phyloP scores from a whole-genome alignment of 2,888 invertebrate genomes.

The Hirudinaria manillensis region DNA sequence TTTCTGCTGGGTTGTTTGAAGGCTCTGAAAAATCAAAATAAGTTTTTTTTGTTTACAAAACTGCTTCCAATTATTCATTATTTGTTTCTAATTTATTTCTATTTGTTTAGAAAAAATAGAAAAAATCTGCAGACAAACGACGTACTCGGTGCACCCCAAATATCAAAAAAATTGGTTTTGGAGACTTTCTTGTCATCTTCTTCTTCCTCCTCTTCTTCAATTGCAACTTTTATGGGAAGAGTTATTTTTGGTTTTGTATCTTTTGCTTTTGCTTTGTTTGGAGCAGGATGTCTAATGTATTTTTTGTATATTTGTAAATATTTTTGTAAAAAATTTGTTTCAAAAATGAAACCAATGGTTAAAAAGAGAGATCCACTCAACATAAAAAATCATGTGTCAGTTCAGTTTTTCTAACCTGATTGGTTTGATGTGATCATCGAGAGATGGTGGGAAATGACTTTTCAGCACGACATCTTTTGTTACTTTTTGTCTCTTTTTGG shows the following conservation, averaged over 20 bases:
- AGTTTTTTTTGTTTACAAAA: neutral
- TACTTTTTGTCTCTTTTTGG: neutral
- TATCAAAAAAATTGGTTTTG: neutral
- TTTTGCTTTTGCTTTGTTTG: neutral
- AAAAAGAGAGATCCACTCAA: neutral
- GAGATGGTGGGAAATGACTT: neutral
- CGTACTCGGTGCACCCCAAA: conserved; percentile 7
- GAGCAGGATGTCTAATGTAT: neutral
- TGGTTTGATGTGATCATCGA: neutral
- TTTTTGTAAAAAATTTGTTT: neutral
- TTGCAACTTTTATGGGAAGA: neutral
- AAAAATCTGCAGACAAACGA: neutral
- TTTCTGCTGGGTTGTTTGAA: neutral
- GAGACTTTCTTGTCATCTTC: neutral
- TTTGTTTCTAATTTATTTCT: neutral
- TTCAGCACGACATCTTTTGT: neutral
- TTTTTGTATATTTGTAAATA: neutral
- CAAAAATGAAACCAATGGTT: neutral
- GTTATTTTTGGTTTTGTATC: neutral
- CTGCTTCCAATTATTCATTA: neutral
- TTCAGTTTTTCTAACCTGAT: neutral
- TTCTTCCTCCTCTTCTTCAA: neutral
- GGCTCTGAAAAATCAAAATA: neutral
- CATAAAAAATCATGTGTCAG: no score
- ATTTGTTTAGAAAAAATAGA: neutral